Evolutionary conservation across 1,140 invertebrate species (phyloP).

Genomic region (Dendroctonus valens): DNA sequence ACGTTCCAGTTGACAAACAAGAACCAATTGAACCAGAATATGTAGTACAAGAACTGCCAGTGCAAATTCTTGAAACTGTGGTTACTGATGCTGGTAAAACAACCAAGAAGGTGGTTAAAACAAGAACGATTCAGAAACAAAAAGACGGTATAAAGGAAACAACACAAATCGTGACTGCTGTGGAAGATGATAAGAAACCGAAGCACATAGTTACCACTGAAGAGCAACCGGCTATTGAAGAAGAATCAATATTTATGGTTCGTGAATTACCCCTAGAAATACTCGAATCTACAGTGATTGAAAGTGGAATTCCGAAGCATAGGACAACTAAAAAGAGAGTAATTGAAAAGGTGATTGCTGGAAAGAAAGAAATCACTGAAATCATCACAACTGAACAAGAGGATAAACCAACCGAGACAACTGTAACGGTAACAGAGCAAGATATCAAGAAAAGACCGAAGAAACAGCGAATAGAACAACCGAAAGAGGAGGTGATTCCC

Average conservation of each 20-base stretch:
- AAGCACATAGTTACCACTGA: conserved; percentile 44
- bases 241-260: conserved; percentile 32
- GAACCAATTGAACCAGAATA: conserved; percentile 27
- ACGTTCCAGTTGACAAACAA: conserved; percentile 44
- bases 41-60: conserved; percentile 46
- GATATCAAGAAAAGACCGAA: conserved; percentile 39
- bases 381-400: conserved; percentile 49
- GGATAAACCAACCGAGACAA: conserved; percentile 48
- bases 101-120: conserved; percentile 44
- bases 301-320: conserved; percentile 41
- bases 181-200: conserved; percentile 50
- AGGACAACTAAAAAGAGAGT: conserved; percentile 41
- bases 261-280: conserved; percentile 48
- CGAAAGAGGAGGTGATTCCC: conserved; percentile 36
- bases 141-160: conserved; percentile 42
- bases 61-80: conserved; percentile 38
- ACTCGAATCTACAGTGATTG: conserved; percentile 30
- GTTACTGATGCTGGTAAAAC: conserved; percentile 37
- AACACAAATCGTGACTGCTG: conserved; percentile 45
- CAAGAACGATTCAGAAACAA: conserved; percentile 46
- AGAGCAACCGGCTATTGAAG: conserved; percentile 40
- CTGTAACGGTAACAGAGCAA: conserved; percentile 41
- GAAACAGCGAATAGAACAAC: conserved; percentile 36
- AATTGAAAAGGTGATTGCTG: conserved; percentile 15
- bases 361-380: conserved; percentile 43